Evolutionary conservation across 2,113 vertebrate species (phyloP).

Genomic region (Myxocyprinus asiaticus): DNA sequence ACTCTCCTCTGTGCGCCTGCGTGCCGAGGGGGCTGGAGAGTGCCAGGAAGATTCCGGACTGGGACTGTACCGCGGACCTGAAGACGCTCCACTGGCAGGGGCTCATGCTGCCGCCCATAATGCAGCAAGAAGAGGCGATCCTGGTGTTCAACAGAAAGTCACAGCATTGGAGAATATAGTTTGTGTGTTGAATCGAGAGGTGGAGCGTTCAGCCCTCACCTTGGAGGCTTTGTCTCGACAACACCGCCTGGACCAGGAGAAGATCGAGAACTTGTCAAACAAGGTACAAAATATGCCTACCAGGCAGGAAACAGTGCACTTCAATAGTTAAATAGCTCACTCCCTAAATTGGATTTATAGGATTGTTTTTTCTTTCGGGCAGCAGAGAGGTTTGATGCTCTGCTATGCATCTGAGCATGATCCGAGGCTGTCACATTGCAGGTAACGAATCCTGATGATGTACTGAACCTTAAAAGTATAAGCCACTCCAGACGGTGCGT

Average conservation of each 20-base stretch:
- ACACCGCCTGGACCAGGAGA: slow-evolving; percentile 90
- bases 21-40: slow-evolving; percentile 17
- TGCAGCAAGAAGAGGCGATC: slow-evolving; percentile 69
- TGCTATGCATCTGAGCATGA: slow-evolving; percentile 17
- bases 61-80: slow-evolving; percentile 53
- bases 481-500: no score
- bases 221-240: slow-evolving; percentile 86
- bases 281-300: slow-evolving; percentile 75
- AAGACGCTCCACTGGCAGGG: slow-evolving; percentile 74
- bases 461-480: slow-evolving; percentile 21
- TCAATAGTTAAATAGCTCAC: not conserved
- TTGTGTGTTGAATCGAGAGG: slow-evolving; percentile 92
- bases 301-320: not conserved
- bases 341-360: slow-evolving; percentile 17
- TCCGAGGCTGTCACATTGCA: slow-evolving; percentile 12
- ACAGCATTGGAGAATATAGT: slow-evolving; percentile 94
- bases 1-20: slow-evolving; percentile 30
- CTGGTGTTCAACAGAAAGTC: slow-evolving; percentile 82
- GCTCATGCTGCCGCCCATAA: slow-evolving; percentile 63
- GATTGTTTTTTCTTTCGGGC: slow-evolving; percentile 34
- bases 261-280: slow-evolving; percentile 84
- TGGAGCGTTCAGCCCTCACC: slow-evolving; percentile 85
- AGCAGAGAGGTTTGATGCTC: slow-evolving; percentile 29
- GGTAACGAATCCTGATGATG: slow-evolving; percentile 24
- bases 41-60: slow-evolving; percentile 51